Conservation (phyloP, 2,113 vertebrate species). For the Madoqua kirkii region DNA sequence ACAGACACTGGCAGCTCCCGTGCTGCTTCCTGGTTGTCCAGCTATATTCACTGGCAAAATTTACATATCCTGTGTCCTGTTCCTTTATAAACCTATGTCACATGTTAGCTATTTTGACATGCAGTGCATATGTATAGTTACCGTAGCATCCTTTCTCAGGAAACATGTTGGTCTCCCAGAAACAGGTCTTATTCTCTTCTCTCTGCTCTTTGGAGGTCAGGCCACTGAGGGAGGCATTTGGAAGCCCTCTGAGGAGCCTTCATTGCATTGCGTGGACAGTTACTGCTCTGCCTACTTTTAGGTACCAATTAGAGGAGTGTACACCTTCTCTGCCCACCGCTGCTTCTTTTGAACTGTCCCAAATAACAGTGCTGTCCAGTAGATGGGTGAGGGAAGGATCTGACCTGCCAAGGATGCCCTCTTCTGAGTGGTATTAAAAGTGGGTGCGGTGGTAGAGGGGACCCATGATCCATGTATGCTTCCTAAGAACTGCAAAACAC, state of each 20-base stretch:
- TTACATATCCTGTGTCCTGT: accelerated
- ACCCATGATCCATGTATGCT: not conserved
- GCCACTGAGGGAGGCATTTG: not conserved
- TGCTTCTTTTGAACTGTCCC: not conserved
- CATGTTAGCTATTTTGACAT: not conserved
- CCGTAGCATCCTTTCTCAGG: not conserved
- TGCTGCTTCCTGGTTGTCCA: not conserved
- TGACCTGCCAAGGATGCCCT: not conserved
- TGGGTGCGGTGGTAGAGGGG: not conserved
- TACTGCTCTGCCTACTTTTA: not conserved
- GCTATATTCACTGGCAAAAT: not conserved
- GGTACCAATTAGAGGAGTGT: not conserved
- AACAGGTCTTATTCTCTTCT: not conserved
- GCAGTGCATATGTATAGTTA: not conserved
- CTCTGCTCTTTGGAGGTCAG: not conserved
- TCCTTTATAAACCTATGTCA: not conserved
- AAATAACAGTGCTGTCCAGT: not conserved
- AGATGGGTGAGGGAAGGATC: not conserved
- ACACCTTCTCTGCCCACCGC: not conserved
- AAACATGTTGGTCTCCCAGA: not conserved
- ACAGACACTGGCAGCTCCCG: not conserved
- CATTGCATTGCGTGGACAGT: not conserved
- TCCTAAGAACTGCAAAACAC: not conserved
- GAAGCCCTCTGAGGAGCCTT: not conserved
- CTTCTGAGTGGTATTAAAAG: not conserved